These are phyloP conservation scores for Sarcophaga bullata DNA, from an alignment of 1,140 invertebrate species.

Conservation along the genomic window DNA sequence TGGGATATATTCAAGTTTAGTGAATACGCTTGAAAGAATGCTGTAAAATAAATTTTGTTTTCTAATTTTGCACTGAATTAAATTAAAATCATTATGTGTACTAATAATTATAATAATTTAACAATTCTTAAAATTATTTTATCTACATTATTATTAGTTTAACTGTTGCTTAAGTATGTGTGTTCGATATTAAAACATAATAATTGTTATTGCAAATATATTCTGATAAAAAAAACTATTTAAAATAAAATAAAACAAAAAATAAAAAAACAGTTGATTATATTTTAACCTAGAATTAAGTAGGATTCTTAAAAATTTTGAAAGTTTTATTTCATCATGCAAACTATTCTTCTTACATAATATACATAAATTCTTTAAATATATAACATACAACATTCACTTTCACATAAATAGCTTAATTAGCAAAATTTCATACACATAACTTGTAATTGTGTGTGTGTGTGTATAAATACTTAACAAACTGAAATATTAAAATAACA, in stretches of 20 bases:
- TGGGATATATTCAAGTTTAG: no score
- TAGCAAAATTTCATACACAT: neutral
- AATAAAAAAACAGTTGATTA: neutral
- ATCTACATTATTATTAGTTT: neutral
- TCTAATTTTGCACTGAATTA: no score
- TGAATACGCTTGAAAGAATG: no score
- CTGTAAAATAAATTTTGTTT: no score
- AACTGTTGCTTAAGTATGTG: conserved; percentile 31
- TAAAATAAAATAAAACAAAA: neutral
- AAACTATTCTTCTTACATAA: neutral
- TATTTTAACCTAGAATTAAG: conserved; percentile 1
- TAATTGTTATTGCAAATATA: conserved; percentile 24
- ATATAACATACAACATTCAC: neutral
- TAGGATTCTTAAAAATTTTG: neutral
- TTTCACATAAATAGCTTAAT: neutral
- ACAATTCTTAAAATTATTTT: neutral
- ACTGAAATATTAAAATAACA: neutral
- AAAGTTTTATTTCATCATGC: no score
- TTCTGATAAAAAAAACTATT: conserved; percentile 4
- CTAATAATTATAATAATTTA: no score
- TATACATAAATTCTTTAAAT: neutral
- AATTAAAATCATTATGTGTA: no score
- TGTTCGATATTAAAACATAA: conserved; percentile 33
- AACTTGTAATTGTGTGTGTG: no score
- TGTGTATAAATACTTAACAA: conserved; percentile 8